A percentile compares a stretch with the other conserved stretches of the same genome.
Conservation (phyloP, 1,140 invertebrate genomes). For the Papilio xuthus region DNA sequence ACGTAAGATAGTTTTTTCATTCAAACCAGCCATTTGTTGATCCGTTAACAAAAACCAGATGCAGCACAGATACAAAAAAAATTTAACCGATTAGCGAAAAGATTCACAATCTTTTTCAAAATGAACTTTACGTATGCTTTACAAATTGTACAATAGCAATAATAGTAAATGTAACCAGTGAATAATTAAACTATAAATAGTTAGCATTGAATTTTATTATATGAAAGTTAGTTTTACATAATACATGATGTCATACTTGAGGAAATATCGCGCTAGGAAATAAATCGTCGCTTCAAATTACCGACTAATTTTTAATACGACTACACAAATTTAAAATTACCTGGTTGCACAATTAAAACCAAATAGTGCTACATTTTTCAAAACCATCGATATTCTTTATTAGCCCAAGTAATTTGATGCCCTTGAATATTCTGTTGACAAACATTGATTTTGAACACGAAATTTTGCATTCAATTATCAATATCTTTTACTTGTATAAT, state of each 20-base stretch:
- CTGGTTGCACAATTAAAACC: neutral
- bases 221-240: constrained; percentile 18
- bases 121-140: neutral
- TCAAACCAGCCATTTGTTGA: constrained; percentile 52
- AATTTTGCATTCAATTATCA: neutral
- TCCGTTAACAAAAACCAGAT: constrained; percentile 55
- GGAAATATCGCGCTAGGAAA: neutral
- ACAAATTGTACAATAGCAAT: constrained; percentile 5
- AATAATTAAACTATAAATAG: neutral
- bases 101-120: constrained; percentile 20
- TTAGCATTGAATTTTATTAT: constrained; percentile 13
- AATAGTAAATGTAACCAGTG: neutral
- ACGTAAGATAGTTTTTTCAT: constrained; percentile 52
- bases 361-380: neutral
- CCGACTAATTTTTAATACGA: neutral
- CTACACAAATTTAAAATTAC: neutral
- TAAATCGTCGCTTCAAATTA: neutral
- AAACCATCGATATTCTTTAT: neutral
- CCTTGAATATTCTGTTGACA: neutral
- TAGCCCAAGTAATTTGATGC: neutral
- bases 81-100: neutral
- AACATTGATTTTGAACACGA: neutral
- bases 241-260: constrained; percentile 9
- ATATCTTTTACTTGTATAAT: no score
- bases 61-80: constrained; percentile 35